Evolutionary conservation across 2,888 invertebrate species (phyloP).

Genomic region (Panopea generosa): DNA sequence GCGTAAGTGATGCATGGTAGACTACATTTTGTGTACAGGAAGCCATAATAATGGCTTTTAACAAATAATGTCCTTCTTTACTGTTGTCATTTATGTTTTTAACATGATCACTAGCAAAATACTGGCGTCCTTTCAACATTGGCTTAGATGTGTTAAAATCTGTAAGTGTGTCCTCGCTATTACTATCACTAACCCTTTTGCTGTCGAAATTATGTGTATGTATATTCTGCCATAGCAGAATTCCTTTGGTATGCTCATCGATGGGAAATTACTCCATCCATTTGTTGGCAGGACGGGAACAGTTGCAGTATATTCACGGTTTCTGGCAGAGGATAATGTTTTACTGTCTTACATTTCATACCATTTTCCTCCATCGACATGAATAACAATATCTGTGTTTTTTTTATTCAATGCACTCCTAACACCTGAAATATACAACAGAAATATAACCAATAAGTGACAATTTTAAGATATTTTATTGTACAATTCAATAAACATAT

Average conservation of each 20-base stretch:
- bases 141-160: slow-evolving; percentile 24
- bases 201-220: slow-evolving; percentile 22
- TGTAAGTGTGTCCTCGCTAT: neutral
- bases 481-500: too few species aligned
- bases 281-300: slow-evolving; percentile 1
- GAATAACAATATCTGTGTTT: neutral
- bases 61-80: slow-evolving; percentile 22
- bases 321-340: too few species aligned
- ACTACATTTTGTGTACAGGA: slow-evolving; percentile 12
- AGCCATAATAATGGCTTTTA: slow-evolving; percentile 23
- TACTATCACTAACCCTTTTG: neutral
- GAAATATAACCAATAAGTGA: too few species aligned
- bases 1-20: slow-evolving; percentile 16
- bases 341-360: neutral
- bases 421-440: slow-evolving; percentile 1
- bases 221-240: slow-evolving; percentile 31
- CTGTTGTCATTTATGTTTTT: slow-evolving; percentile 12
- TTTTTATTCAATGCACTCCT: neutral
- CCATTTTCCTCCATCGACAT: slow-evolving; percentile 9
- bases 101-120: slow-evolving; percentile 30
- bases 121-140: slow-evolving; percentile 31
- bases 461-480: too few species aligned
- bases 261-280: slow-evolving; percentile 7
- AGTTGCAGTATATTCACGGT: neutral
- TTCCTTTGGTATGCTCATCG: slow-evolving; percentile 1